phyloP scores from a whole-genome alignment of 2,113 vertebrate species.

The Brachyhypopomus gauderio region DNA sequence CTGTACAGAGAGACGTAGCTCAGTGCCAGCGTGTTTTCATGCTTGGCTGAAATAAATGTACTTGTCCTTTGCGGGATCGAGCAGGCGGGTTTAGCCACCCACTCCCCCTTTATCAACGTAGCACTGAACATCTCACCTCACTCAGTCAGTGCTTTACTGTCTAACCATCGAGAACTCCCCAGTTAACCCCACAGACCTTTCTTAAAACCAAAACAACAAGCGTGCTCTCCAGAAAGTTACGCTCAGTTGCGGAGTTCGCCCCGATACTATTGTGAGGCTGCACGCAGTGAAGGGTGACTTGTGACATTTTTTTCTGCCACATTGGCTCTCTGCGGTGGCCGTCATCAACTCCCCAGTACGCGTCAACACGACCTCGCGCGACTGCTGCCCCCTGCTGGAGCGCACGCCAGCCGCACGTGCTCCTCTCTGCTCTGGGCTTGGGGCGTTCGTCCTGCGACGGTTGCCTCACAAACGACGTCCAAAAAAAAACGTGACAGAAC shows the following conservation, averaged over 20 bases:
- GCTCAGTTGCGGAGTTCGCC: not conserved
- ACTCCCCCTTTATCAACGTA: no score
- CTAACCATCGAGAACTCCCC: no score
- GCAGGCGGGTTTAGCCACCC: no score
- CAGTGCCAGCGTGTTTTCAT: no score
- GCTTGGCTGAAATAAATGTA: no score
- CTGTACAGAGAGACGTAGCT: not conserved
- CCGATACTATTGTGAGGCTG: not conserved
- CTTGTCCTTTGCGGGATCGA: no score
- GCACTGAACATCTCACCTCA: no score
- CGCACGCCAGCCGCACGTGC: not conserved
- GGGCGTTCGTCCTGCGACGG: no score
- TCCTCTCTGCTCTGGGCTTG: not conserved
- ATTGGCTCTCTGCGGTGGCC: slow-evolving; percentile 59
- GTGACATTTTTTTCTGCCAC: slow-evolving; percentile 21
- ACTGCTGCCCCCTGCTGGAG: not conserved
- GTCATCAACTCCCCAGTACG: slow-evolving; percentile 67
- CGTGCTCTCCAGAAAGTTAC: slow-evolving; percentile 3
- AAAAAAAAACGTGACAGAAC: no score
- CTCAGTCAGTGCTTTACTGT: no score
- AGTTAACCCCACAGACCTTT: not conserved
- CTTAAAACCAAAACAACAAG: slow-evolving; percentile 2
- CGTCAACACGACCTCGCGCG: slow-evolving; percentile 14
- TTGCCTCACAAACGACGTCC: no score
- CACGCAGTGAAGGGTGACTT: not conserved